phyloP scores from a whole-genome alignment of 2,113 vertebrate species.

The Sterrhoptilus dennistouni region DNA sequence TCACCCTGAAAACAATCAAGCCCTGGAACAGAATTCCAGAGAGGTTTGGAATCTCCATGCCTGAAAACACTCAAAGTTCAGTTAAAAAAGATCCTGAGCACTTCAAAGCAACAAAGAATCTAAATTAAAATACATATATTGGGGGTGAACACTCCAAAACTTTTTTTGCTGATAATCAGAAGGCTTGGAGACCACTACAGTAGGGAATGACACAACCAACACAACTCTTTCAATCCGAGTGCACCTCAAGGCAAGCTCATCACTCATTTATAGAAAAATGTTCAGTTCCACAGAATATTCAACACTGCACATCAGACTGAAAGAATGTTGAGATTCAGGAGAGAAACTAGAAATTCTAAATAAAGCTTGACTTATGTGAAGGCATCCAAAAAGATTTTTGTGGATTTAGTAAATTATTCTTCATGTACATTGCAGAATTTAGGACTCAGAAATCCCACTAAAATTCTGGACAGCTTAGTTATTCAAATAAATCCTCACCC shows the following conservation, averaged over 20 bases:
- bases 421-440: background rate
- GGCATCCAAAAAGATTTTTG: background rate
- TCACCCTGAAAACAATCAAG: background rate
- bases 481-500: constrained; percentile 35
- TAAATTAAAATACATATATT: background rate
- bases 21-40: background rate
- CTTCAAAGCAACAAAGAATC: background rate
- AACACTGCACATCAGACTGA: background rate
- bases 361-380: background rate
- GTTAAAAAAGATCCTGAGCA: background rate
- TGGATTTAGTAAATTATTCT: constrained; percentile 20
- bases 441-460: constrained; percentile 2
- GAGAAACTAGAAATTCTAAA: background rate
- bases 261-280: background rate
- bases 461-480: constrained; percentile 33
- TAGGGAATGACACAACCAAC: background rate
- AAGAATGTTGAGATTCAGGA: background rate
- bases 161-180: background rate
- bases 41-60: background rate
- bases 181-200: background rate
- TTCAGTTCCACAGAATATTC: background rate
- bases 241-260: background rate
- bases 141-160: background rate
- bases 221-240: no score
- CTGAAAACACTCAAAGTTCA: background rate